Conservation (phyloP, 2,797 vertebrate genomes). For the Sebastiscus albofasciatus region DNA sequence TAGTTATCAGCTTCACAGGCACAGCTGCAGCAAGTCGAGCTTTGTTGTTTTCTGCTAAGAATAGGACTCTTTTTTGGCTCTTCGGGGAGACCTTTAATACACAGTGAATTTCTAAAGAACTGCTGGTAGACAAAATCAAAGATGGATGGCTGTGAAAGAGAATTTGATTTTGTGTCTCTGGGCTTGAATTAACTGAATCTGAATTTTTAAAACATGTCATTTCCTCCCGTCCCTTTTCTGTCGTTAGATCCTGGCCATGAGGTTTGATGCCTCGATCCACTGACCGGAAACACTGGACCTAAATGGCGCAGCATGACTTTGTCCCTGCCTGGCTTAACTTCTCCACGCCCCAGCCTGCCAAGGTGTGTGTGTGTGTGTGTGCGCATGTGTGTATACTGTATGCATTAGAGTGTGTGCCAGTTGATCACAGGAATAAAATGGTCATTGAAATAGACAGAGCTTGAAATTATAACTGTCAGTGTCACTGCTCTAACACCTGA, state of each 20-base stretch:
- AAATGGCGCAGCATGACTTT: constrained; percentile 99
- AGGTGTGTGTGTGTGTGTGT: constrained; percentile 82
- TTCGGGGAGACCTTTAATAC: constrained; percentile 27
- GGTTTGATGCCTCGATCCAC: constrained; percentile 99
- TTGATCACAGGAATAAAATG: not conserved
- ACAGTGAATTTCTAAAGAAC: constrained; percentile 30
- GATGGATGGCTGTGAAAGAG: not conserved
- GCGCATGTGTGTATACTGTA: not conserved
- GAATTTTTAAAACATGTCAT: not conserved
- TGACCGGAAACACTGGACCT: constrained; percentile 99
- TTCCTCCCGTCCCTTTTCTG: not conserved
- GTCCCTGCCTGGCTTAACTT: constrained; percentile 99
- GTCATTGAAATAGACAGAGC: not conserved
- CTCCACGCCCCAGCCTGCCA: constrained; percentile 98
- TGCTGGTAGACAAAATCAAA: constrained; percentile 6
- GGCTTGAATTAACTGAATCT: not conserved
- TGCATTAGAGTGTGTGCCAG: not conserved
- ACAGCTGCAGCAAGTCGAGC: constrained; percentile 48
- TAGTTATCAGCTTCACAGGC: constrained; percentile 31
- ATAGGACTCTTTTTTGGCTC: constrained; percentile 37
- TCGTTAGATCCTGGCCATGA: constrained; percentile 97
- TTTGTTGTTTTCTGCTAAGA: constrained; percentile 65
- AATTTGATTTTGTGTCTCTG: not conserved
- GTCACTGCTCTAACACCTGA: not conserved
- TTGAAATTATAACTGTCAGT: not conserved